Conservation (phyloP, 2,113 vertebrate genomes). For the Hemibagrus wyckioides region DNA sequence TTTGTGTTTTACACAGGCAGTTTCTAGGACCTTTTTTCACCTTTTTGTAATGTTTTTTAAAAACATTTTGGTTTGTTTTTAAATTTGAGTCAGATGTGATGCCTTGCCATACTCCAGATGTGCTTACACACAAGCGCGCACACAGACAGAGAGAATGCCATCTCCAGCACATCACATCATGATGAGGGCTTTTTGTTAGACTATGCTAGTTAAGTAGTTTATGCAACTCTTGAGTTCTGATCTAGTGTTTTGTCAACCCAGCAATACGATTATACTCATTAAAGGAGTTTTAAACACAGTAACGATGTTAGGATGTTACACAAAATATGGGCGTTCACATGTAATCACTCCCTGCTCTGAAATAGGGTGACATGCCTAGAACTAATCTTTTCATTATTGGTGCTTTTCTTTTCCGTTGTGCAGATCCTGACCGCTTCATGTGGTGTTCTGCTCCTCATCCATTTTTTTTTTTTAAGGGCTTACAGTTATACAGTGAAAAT, state of each 20-base stretch:
- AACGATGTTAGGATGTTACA: background rate
- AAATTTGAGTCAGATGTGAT: background rate
- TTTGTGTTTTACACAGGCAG: background rate
- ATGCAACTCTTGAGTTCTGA: background rate
- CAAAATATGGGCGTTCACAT: background rate
- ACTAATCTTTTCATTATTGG: background rate
- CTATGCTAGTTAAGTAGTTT: background rate
- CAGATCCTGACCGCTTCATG: background rate
- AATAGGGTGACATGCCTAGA: background rate
- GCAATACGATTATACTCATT: background rate
- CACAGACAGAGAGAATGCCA: background rate
- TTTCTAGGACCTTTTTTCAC: background rate
- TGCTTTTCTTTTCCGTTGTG: background rate
- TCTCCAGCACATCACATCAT: background rate
- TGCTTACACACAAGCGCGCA: no score
- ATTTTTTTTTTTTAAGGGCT: background rate
- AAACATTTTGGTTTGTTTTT: conserved; percentile 1
- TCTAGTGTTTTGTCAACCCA: background rate
- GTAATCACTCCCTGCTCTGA: background rate
- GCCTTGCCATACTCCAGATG: background rate
- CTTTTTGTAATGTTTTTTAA: background rate
- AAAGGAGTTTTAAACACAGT: background rate
- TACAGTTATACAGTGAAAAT: background rate
- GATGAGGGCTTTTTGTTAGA: background rate
- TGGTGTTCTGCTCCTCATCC: background rate